phyloP scores from a whole-genome alignment of 64 coral and sea anemone species.

The Orbicella faveolata region DNA sequence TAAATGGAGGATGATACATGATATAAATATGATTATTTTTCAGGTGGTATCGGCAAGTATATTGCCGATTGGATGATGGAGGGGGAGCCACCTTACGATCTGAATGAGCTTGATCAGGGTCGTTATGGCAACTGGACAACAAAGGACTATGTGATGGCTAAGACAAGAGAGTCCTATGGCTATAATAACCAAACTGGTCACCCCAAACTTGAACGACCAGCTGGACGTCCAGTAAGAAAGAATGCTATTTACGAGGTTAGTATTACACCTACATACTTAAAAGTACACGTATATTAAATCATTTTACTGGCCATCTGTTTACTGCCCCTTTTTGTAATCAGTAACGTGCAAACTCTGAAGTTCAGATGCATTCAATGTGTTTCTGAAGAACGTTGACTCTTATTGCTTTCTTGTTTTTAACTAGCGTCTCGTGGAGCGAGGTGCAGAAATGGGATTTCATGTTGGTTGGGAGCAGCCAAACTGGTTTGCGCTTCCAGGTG shows the following conservation, averaged over 20 bases:
- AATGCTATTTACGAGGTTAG: slow-evolving; percentile 88
- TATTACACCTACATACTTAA: background rate
- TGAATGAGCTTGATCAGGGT: slow-evolving; percentile 87
- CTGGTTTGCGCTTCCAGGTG: slow-evolving; percentile 91
- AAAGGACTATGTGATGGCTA: slow-evolving; percentile 75
- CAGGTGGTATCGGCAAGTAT: slow-evolving; percentile 90
- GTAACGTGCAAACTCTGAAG: no score
- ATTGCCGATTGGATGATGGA: slow-evolving; percentile 89
- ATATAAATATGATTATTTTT: background rate
- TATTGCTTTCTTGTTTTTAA: background rate
- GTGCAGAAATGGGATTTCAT: slow-evolving; percentile 93
- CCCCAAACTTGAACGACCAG: slow-evolving; percentile 84
- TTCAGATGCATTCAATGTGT: no score
- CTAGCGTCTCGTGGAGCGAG: slow-evolving; percentile 67
- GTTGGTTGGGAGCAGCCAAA: slow-evolving; percentile 94
- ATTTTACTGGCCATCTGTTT: no score
- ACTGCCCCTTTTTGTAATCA: no score
- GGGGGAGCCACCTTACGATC: slow-evolving; percentile 84
- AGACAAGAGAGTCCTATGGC: slow-evolving; percentile 87
- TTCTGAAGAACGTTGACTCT: no score
- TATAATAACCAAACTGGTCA: slow-evolving; percentile 63
- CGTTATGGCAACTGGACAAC: slow-evolving; percentile 96
- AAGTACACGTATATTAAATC: no score
- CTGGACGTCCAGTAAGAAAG: slow-evolving; percentile 77
- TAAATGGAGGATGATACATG: no score